Base-by-base conservation (phyloP, 2,797 vertebrate species). In the Eremophila alpestris region DNA sequence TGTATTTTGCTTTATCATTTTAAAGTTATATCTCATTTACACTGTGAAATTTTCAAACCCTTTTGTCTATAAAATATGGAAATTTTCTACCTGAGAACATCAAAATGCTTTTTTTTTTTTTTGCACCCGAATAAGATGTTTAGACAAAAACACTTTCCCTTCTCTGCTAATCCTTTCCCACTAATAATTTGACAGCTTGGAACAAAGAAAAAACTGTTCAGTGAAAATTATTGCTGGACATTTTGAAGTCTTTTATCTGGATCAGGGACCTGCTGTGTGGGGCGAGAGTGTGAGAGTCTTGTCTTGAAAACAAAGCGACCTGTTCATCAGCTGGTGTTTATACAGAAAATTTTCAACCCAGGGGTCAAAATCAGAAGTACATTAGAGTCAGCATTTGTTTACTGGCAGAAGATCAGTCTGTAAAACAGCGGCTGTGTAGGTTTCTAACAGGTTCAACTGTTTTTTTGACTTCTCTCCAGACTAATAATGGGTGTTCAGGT, bases 211-310 rank as follows among this genome's bases (percentile, higher is more conserved):
- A 96, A 95, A 94, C 74, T 84, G 85, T 78, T 95, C 88, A 87
- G 63, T 87, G 91, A 87, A 95, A 96, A 95, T 95, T 90, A 89
- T 88, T 65, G 55, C 93, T 82, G 94, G 91, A 86, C 67, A 54
- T 95, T 90, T 74, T 88, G 74, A 95, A 95, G 93, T 45, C 90
- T 96, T 96, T 94, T 69, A 94, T 95, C 90, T 60, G 59, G 88
- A 78, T 76, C 48, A 52, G 77, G 70, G 55, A 81, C 93, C 95
- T 94, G 94, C 94, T 95, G 92, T 69, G 88, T 79, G 80, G 90
- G 85, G 63, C 34, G 5, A 6, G 1, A 83, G 48, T 81, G 55
- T 78, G 43, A 78, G 84, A 90, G 86, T 48, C 93, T 82, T 74
- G 89, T 77, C 94, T 85, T 86, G 68, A 58, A 92, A 92, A 92